Percentiles rank a stretch among this genome's conserved stretches.
Evolutionary conservation across 1,140 invertebrate species (phyloP).

Genomic region (Tyrophagus putrescentiae): DNA sequence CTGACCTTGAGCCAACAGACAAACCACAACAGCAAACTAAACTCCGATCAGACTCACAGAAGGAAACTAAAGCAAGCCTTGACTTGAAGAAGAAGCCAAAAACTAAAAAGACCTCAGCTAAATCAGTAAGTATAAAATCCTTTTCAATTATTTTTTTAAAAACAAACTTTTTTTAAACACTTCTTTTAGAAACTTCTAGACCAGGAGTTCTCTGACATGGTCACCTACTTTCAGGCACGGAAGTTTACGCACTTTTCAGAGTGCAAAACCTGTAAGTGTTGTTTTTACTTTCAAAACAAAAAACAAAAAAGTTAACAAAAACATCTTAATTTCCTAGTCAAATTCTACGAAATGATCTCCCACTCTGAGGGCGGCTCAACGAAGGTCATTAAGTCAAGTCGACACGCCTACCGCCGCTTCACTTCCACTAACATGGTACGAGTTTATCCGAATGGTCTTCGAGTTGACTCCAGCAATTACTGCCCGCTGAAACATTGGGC

Average conservation of each 20-base stretch:
- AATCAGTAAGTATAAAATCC: neutral
- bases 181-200: neutral
- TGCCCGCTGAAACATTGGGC: constrained; percentile 43
- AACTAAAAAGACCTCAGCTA: neutral
- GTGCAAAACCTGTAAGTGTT: constrained; percentile 6
- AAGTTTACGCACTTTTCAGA: constrained; percentile 13
- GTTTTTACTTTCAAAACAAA: too few relatives aligned
- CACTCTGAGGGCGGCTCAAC: constrained; percentile 40
- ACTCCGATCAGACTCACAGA: neutral
- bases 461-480: constrained; percentile 45
- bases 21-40: too few relatives aligned
- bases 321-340: too few relatives aligned
- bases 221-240: constrained; percentile 1
- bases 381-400: constrained; percentile 32
- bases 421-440: constrained; percentile 38
- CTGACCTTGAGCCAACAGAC: too few relatives aligned
- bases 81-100: neutral
- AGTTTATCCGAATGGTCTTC: constrained; percentile 43
- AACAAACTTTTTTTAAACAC: neutral
- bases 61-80: neutral
- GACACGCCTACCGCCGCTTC: constrained; percentile 34
- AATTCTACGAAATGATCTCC: constrained; percentile 40
- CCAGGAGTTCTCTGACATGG: constrained; percentile 24
- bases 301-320: neutral
- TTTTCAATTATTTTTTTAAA: neutral